Base-by-base conservation (phyloP, 2,888 invertebrate species). In the Glaucopsyche alexis region DNA sequence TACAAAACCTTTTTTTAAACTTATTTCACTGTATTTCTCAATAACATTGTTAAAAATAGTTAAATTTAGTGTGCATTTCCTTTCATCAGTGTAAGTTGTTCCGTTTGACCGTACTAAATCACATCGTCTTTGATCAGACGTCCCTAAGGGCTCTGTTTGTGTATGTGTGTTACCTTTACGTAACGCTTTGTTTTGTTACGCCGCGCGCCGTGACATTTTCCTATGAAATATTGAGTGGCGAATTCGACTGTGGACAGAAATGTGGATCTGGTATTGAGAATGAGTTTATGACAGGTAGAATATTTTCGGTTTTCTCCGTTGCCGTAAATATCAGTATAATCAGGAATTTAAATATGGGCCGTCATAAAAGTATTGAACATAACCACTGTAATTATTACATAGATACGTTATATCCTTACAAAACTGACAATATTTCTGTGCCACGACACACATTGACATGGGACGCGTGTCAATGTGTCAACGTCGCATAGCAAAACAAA, bases 91-190 rank as follows among this genome's bases (percentile, higher is more conserved):
- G 55, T 70, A 29, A 60, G 38, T 29, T 60, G 67, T 64, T 75
- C 74, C 78, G 79, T 86, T 60, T 85, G 85, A 80, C 80, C 80
- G 83, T 90, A 60, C 60, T 60, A 88, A 88, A 89, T 80, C 80
- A 78, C 78, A 73, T 75, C 76, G 76, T 79, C 81, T 82, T 82
- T 82, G 81, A 82, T 82, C 81, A 79, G 79, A 71, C 73, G 60
- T 75, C 76, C 79, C 76, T 73, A 74, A 74, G 77, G 77, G 75
- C 73, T 74, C 73, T 70, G 40, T 65, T 42, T 42, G 19, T 55
- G n/a, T 65, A 14, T 42, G 19, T 55, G 16, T 19, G 50, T 50
- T n/a, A 55, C 55, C 42, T n/a, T 66, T 42, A 66, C 42, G 40
- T 42, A 66, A 66, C 42, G 66, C 9, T 66, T 66, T 40, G 66